Evolutionary conservation across 2,113 vertebrate species (phyloP).

Genomic region (Probosciger aterrimus): DNA sequence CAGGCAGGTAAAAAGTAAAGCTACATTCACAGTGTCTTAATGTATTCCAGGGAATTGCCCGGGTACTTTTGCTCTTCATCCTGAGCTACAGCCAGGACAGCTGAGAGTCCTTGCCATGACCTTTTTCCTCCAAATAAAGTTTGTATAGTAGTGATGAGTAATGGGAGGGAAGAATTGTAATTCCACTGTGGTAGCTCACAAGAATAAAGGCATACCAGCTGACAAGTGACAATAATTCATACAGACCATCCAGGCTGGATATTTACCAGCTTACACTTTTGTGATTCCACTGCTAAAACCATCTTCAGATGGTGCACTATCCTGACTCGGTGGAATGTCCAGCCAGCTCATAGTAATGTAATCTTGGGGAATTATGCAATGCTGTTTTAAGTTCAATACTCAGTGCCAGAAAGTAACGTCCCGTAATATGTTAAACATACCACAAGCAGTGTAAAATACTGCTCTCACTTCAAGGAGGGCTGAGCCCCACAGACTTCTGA

Average conservation of each 20-base stretch:
- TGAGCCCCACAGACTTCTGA: not conserved
- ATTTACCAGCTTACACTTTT: slow-evolving; percentile 5
- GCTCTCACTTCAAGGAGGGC: not conserved
- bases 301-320: slow-evolving; percentile 12
- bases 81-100: not conserved
- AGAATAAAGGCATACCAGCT: slow-evolving; percentile 25
- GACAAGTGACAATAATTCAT: slow-evolving; percentile 47
- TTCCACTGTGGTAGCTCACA: slow-evolving; percentile 1
- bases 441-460: not conserved
- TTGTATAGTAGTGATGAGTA: not conserved
- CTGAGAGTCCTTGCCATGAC: slow-evolving; percentile 26
- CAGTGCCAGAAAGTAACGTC: not conserved
- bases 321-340: slow-evolving; percentile 7
- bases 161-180: slow-evolving; percentile 5
- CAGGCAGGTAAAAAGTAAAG: not conserved
- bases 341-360: slow-evolving; percentile 28
- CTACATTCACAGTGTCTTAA: not conserved
- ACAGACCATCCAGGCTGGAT: not conserved
- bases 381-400: slow-evolving; percentile 14
- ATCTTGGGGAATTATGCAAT: slow-evolving; percentile 27
- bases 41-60: not conserved
- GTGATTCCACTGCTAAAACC: not conserved
- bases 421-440: not conserved
- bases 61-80: not conserved
- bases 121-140: slow-evolving; percentile 35